These are phyloP conservation scores for Macropus fuliginosus DNA, from an alignment of 2,797 vertebrate species.

Conservation along the genomic window DNA sequence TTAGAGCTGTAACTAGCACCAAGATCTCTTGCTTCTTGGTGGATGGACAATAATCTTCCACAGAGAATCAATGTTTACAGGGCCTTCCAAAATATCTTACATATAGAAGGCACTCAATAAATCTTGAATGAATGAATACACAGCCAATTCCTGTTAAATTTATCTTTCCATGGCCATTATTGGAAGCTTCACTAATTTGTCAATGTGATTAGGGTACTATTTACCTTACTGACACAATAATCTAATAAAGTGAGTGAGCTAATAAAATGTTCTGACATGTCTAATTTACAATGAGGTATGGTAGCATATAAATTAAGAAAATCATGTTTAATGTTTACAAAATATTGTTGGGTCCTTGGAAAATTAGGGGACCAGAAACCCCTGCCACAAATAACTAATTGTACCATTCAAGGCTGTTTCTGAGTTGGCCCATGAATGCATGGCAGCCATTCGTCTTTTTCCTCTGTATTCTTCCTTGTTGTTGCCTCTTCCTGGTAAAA, in stretches of 20 bases:
- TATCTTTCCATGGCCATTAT: neutral
- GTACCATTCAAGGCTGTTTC: neutral
- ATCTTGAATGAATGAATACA: neutral
- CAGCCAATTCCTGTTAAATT: neutral
- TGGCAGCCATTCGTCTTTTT: neutral
- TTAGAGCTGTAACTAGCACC: constrained; percentile 26
- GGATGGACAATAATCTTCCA: neutral
- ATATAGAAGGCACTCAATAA: neutral
- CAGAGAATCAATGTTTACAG: neutral
- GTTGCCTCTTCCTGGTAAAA: neutral
- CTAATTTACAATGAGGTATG: neutral
- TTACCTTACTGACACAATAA: constrained; percentile 2
- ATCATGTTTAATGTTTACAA: neutral
- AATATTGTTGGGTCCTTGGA: neutral
- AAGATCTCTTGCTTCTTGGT: neutral
- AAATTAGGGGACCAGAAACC: neutral
- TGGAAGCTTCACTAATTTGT: constrained; percentile 9
- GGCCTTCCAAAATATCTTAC: neutral
- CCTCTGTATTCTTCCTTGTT: neutral
- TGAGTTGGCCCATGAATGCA: neutral
- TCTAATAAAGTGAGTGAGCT: neutral
- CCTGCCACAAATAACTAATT: neutral
- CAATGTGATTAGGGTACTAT: neutral
- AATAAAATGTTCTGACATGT: neutral
- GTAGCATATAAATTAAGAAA: neutral